Evolutionary conservation across 2,113 vertebrate genomes (phyloP).

Genomic region (Neotoma lepida): DNA sequence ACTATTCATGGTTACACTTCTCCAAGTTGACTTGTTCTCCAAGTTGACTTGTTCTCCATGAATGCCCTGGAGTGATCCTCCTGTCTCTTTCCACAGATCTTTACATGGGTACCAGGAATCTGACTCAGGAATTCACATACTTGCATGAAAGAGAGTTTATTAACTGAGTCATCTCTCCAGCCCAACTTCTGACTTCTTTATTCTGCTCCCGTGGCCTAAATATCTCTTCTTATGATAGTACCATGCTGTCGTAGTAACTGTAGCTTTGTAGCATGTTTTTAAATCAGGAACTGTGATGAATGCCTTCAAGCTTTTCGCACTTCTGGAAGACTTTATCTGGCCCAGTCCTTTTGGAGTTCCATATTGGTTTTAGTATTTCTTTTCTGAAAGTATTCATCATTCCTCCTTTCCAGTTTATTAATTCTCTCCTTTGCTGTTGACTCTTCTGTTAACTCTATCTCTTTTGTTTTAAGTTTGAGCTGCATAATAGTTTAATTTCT

Average conservation of each 20-base stretch:
- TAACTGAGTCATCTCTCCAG: background rate
- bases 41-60: background rate
- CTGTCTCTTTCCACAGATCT: background rate
- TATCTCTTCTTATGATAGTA: background rate
- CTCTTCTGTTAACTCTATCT: background rate
- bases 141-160: background rate
- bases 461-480: background rate
- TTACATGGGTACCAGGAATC: background rate
- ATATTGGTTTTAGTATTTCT: background rate
- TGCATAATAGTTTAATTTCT: background rate
- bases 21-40: background rate
- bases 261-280: background rate
- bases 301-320: background rate
- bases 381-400: background rate
- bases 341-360: background rate
- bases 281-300: background rate
- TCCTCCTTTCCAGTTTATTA: background rate
- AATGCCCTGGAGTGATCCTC: background rate
- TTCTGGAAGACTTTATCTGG: background rate
- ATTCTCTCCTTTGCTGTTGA: background rate
- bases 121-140: background rate
- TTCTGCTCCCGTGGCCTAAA: background rate
- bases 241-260: background rate
- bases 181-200: background rate
- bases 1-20: background rate